Percentiles rank a stretch among this genome's conserved stretches.
Conservation (phyloP, 2,888 invertebrate genomes). For the Leistus spinibarbis region DNA sequence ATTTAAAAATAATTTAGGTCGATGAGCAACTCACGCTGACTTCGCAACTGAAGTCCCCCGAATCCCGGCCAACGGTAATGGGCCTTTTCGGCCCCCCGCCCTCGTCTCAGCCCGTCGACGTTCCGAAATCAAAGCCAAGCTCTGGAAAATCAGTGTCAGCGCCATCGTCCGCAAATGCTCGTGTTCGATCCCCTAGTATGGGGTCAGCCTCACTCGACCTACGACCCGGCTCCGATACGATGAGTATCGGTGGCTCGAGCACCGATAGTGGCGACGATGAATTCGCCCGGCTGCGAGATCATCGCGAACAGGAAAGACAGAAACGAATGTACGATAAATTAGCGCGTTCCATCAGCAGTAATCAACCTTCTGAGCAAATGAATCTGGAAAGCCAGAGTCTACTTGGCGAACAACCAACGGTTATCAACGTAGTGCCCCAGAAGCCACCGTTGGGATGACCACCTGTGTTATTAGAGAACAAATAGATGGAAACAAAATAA, state of each 20-base stretch:
- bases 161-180: conserved; percentile 1
- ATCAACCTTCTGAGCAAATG: conserved; percentile 6
- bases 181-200: conserved; percentile 42
- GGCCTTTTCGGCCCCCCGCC: conserved; percentile 63
- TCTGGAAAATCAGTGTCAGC: conserved; percentile 35
- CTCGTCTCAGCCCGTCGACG: conserved; percentile 56
- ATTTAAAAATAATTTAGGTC: conserved; percentile 56
- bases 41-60: conserved; percentile 65
- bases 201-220: conserved; percentile 45
- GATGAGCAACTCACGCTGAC: conserved; percentile 85
- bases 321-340: conserved; percentile 28
- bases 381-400: conserved; percentile 28
- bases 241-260: conserved; percentile 55
- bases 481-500: background rate
- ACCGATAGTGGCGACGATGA: conserved; percentile 59
- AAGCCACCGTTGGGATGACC: conserved; percentile 21
- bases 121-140: conserved; percentile 58
- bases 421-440: conserved; percentile 32
- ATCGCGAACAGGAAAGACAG: conserved; percentile 71
- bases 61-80: conserved; percentile 67
- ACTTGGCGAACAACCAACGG: conserved; percentile 24
- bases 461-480: conserved; percentile 1
- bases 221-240: conserved; percentile 51
- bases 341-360: conserved; percentile 28
- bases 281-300: conserved; percentile 71